Evolutionary conservation across 2,888 invertebrate genomes (phyloP), one percentile per base, ranked within the genome.

Genomic region (Idaea dimidiata): DNA sequence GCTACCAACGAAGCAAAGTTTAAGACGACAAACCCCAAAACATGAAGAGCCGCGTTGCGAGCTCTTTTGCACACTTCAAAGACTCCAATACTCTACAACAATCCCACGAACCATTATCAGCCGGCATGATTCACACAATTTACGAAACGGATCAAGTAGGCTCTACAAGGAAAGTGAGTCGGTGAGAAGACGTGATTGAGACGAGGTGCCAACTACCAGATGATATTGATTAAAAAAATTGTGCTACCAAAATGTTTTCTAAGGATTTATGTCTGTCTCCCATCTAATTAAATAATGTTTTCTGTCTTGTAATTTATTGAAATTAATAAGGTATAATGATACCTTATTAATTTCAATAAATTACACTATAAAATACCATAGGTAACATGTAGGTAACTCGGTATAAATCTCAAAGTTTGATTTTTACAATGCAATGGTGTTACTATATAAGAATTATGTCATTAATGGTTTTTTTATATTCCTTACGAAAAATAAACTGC

Each of bases 91-190:
- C 54, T 8, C 59, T 60, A 18, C 54, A 65, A 66, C 65, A 63
- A 62, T 60, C 62, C 61, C 58, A 16, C 56, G 43, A 55, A 62
- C 71, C 70, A 81, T 83, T 81, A 79, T 78, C 80, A 79, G 67
- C 67, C 68, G 66, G 74, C 69, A 77, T 78, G 76, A 80, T 78
- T 80, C 79, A 74, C 75, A 76, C 77, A 82, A 78, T 75, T 79
- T 75, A 71, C 71, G 71, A 73, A 76, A 76, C 71, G 74, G 73
- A 78, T 77, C 75, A 77, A 76, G 66, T 70, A 70, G 70, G 72
- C 72, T 77, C 72, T 74, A 70, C 57, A 68, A 64, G 62, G 66
- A 70, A 69, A 68, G 66, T 61, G 10, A 43, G 14, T 43, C 43
- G 43, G 14, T 43, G 43, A 10, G 10, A 67, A 68, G 69, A 62